phyloP scores from a whole-genome alignment of 2,888 invertebrate species.

The Rhogogaster chlorosoma region DNA sequence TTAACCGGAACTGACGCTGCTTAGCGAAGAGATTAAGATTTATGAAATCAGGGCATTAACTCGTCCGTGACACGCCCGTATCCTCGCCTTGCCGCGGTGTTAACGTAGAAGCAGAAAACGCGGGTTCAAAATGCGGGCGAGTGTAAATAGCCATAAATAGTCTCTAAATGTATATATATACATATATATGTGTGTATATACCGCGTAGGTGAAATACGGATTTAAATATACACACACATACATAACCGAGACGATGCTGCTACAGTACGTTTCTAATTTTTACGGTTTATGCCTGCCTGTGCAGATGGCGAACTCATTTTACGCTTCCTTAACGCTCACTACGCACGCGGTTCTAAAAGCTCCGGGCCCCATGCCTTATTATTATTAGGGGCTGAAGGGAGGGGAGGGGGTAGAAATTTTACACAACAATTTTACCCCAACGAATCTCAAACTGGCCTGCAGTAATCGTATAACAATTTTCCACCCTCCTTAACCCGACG shows the following conservation, averaged over 20 bases:
- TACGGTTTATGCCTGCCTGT: constrained; percentile 33
- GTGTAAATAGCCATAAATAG: constrained; percentile 38
- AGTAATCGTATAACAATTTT: constrained; percentile 15
- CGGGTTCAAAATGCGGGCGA: constrained; percentile 29
- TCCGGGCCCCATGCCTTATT: neutral
- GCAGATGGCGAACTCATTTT: constrained; percentile 48
- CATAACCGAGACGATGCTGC: neutral
- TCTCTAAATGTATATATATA: neutral
- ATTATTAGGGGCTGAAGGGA: neutral
- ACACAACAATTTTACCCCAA: neutral
- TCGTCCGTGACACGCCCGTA: constrained; percentile 42
- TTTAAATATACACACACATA: constrained; percentile 21
- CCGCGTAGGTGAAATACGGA: neutral
- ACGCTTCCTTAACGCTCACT: constrained; percentile 39
- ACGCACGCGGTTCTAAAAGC: constrained; percentile 18
- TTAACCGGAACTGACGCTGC: constrained; percentile 36
- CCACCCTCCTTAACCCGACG: neutral
- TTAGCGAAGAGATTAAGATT: constrained; percentile 46
- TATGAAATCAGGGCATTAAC: constrained; percentile 48
- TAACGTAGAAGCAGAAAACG: constrained; percentile 8
- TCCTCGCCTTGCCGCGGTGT: neutral
- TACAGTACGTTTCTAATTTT: constrained; percentile 35
- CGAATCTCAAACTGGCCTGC: neutral
- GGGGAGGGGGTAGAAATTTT: constrained; percentile 2
- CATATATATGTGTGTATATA: neutral